phyloP scores from a whole-genome alignment of 2,797 vertebrate genomes.

The Falco novaeseelandiae region DNA sequence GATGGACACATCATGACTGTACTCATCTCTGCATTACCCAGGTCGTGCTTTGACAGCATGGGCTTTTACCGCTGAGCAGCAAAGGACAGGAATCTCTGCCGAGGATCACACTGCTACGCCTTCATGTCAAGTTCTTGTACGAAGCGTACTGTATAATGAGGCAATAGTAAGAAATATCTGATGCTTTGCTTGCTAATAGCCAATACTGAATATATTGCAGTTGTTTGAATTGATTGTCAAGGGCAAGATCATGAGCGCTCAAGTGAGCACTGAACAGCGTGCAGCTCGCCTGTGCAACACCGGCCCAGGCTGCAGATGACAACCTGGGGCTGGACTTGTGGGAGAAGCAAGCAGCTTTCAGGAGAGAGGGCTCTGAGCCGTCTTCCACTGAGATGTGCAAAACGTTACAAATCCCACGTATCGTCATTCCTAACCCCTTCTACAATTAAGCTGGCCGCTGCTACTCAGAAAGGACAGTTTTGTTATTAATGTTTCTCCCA shows the following conservation, averaged over 20 bases:
- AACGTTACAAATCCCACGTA: background rate
- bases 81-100: background rate
- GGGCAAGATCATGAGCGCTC: background rate
- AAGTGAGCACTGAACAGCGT: rapidly evolving
- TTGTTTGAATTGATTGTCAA: background rate
- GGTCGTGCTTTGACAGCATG: background rate
- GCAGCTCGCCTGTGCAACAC: rapidly evolving
- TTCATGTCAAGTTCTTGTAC: background rate
- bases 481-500: background rate
- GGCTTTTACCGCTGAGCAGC: background rate
- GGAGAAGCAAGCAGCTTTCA: background rate
- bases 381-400: background rate
- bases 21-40: background rate
- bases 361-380: background rate
- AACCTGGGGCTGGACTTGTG: background rate
- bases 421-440: background rate
- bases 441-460: background rate
- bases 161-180: background rate
- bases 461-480: background rate
- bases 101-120: background rate
- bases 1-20: background rate
- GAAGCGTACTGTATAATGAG: background rate
- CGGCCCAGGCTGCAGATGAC: background rate
- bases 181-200: background rate
- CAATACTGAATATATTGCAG: background rate